Base-by-base conservation (phyloP, 1,140 invertebrate genomes). In the Luehdorfia chinensis region DNA sequence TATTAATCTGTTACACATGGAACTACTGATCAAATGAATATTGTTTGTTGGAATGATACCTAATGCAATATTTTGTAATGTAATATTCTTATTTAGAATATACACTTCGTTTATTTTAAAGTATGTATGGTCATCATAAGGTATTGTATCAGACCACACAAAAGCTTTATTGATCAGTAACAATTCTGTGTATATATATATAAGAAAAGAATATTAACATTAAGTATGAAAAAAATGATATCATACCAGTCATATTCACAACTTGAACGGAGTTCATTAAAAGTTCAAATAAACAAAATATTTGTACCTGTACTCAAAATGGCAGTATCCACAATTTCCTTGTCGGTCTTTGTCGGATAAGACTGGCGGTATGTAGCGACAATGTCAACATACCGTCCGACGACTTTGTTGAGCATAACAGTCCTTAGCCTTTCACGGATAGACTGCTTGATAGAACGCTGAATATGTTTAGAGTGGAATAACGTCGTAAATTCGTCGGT, bases 361-460 rank as follows among this genome's bases (percentile, higher is more conserved):
- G 47, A 43, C 32, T 64, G 15, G 30, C 75, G 73, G 48, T 81
- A 84, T 7, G 39, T 13, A 4, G 15, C 27, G 8, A 71, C 25
- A 15, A 75, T 62, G 5, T 69, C 59, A 3, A 8, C 4, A 2
- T 39, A 6, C 13, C 39, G 34, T 28, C 63, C 66, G 11, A 84
- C 64, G 3, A 13, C 9, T 33, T 78, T 64, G 43, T 62, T 57
- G 19, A 78, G 41, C 77, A 84, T 75, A 3, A 69, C 55, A 9
- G 14, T 31, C 4, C 50, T 50, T 9, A 84, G 60, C 12, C 80
- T 74, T 18, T 71, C 59, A 16, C 80, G 66, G 3, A 84, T 53
- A 1, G 48, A 52, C 19, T 73, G 52, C 44, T 77, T 83, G 19
- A 83, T 39, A 4, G 50, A 23, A 7, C 68, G 63, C 31, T 53